These are phyloP conservation scores for Tethea ocularis DNA, from an alignment of 2,888 invertebrate genomes.

Conservation along the genomic window DNA sequence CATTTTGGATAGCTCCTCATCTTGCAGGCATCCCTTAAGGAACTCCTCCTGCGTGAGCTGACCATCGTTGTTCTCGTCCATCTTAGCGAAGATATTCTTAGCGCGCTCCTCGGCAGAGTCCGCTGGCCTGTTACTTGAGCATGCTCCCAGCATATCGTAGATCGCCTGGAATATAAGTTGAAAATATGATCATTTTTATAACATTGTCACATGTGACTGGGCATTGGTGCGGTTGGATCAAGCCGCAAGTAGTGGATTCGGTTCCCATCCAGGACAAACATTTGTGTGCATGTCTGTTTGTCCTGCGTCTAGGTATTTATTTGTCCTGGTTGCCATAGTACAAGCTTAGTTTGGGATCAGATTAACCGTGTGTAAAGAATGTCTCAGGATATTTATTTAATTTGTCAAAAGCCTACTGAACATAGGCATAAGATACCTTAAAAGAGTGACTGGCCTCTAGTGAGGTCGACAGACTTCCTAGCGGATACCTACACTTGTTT, in stretches of 20 bases:
- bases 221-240: too few species aligned
- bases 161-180: slow-evolving; percentile 91
- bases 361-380: too few species aligned
- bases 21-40: slow-evolving; percentile 98
- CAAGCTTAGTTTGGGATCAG: too few species aligned
- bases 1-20: slow-evolving; percentile 97
- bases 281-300: too few species aligned
- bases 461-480: too few species aligned
- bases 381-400: too few species aligned
- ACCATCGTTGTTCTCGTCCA: slow-evolving; percentile 99
- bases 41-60: slow-evolving; percentile 99
- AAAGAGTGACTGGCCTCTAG: too few species aligned
- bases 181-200: not conserved
- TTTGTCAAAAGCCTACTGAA: not conserved
- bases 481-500: not conserved
- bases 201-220: too few species aligned
- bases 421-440: not conserved
- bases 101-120: slow-evolving; percentile 99
- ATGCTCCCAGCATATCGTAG: slow-evolving; percentile 99
- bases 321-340: too few species aligned
- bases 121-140: slow-evolving; percentile 96
- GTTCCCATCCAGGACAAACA: too few species aligned
- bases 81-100: slow-evolving; percentile 99
- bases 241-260: too few species aligned
- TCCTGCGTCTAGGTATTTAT: too few species aligned